Base-by-base conservation (phyloP, 2,888 invertebrate species). In the Terebella lapidaria region DNA sequence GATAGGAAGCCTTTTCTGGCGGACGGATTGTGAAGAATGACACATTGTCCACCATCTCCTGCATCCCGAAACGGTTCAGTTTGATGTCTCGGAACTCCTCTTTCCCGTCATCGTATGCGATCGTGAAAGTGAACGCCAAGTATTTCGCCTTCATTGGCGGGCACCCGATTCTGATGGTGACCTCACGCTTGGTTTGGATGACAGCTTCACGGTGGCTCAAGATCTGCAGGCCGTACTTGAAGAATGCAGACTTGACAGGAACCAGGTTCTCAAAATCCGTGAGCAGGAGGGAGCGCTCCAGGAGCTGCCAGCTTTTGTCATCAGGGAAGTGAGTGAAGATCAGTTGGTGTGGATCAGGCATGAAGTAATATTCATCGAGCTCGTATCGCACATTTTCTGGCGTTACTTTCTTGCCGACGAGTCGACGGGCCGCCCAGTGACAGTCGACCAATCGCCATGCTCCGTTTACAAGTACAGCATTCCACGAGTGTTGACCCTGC, bases 301-400 rank as follows among this genome's bases (percentile, higher is more conserved):
- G 66, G 58, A 81, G 70, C 71, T 81, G 81, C 81, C 81, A 81
- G 61, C 75, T 75, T 25, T 65, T 49, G 46, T 80, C 78, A 56
- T 79, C 78, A 1, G 81, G 81, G 66, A 75, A 78, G 67, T 81
- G 81, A 10, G 80, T 81, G 69, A 79, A 81, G 62, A 79, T 78
- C 26, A 81, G 71, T 67, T 81, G 80, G 54, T 74, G 74, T 15
- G 79, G 79, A 64, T 79, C 78, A 0, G 79, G 75, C 66, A 79
- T 68, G 73, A 81, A 81, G 72, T 81, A 81, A 63, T 80, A 81
- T 58, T 76, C 74, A 58, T 79, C 78, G 20, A 79, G 70, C 63
- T 79, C 79, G 58, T 80, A 80, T 53, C 53, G 26, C 15, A 53
- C 53, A 28, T 53, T 53, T 28, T 53, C 53, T 22, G 53, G 27